phyloP scores from a whole-genome alignment of 2,113 vertebrate genomes.

The Sylvietta virens region DNA sequence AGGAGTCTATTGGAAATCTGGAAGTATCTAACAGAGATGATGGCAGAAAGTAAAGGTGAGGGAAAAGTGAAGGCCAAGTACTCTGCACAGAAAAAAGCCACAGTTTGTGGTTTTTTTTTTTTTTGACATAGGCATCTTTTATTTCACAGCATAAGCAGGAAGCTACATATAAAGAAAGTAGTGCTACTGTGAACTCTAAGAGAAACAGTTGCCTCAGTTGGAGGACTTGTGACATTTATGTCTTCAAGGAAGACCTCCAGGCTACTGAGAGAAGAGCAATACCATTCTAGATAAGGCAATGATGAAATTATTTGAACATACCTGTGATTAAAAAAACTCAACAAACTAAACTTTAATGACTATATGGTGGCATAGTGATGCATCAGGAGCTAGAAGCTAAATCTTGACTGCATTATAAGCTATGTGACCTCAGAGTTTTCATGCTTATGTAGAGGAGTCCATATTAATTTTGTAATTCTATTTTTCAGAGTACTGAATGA shows the following conservation, averaged over 20 bases:
- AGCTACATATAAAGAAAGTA: background rate
- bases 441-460: background rate
- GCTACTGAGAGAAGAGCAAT: background rate
- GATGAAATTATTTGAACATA: background rate
- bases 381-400: background rate
- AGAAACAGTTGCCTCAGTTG: background rate
- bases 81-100: background rate
- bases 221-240: background rate
- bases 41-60: background rate
- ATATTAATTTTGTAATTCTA: background rate
- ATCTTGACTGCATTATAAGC: background rate
- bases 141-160: background rate
- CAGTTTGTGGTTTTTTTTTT: background rate
- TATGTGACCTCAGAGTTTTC: background rate
- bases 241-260: background rate
- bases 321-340: background rate
- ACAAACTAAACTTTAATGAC: background rate
- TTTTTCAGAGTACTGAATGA: background rate
- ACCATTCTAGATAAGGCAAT: background rate
- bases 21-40: background rate
- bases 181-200: background rate
- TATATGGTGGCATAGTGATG: background rate
- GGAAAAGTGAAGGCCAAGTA: background rate
- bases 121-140: background rate
- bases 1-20: background rate